phyloP scores from a whole-genome alignment of 30 jellyfish, hydroid and myxozoan species.

The Turritopsis dohrnii region DNA sequence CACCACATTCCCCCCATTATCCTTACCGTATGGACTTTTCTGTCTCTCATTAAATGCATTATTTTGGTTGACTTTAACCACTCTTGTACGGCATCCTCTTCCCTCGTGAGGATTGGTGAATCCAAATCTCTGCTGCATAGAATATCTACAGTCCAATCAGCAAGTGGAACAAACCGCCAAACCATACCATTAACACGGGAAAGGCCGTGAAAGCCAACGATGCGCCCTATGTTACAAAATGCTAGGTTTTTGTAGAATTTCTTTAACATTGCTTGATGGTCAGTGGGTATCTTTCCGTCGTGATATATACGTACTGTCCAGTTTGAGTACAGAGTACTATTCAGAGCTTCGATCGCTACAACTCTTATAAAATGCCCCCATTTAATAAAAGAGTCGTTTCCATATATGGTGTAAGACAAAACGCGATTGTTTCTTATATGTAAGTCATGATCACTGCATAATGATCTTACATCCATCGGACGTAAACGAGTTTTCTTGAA shows the following conservation, averaged over 20 bases:
- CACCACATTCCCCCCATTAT: constrained; percentile 26
- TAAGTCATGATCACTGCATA: background rate
- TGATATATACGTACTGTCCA: constrained; percentile 17
- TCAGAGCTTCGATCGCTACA: background rate
- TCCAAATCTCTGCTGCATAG: constrained; percentile 16
- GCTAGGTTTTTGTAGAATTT: background rate
- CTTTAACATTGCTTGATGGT: background rate
- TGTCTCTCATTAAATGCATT: constrained; percentile 16
- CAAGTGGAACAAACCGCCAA: constrained; percentile 16
- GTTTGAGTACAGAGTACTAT: background rate
- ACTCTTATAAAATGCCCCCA: background rate
- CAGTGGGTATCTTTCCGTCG: background rate
- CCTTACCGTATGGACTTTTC: background rate
- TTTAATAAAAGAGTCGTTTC: background rate
- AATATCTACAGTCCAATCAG: constrained; percentile 3
- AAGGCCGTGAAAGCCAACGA: background rate
- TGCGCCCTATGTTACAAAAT: background rate
- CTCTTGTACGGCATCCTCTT: constrained; percentile 18
- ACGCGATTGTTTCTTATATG: background rate
- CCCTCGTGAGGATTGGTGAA: constrained; percentile 10
- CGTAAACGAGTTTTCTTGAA: background rate
- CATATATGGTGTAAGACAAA: background rate
- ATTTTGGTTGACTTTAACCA: constrained; percentile 1
- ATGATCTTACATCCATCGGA: background rate
- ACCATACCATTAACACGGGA: constrained; percentile 11